Evolutionary conservation across 2,888 invertebrate genomes (phyloP).

Genomic region (Yponomeuta evonymella): DNA sequence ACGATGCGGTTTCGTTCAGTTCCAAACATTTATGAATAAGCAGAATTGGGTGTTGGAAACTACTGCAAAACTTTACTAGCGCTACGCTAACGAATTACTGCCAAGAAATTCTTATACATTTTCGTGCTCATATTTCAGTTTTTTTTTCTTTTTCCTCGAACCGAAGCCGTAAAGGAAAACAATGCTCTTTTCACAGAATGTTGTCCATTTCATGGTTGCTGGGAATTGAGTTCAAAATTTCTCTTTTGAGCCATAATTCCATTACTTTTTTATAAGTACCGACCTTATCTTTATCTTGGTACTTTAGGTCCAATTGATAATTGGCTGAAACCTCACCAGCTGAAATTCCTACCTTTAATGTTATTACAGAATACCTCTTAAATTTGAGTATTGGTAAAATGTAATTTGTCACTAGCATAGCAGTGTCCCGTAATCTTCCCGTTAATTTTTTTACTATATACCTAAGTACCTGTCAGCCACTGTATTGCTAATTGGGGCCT

Average conservation of each 20-base stretch:
- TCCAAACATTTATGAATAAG: background rate
- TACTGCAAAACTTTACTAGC: slow-evolving; percentile 18
- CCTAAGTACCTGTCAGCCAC: no score
- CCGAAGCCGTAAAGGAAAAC: slow-evolving; percentile 8
- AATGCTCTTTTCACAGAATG: background rate
- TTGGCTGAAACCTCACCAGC: no score
- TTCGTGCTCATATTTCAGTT: slow-evolving; percentile 10
- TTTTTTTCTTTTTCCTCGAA: background rate
- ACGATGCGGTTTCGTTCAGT: background rate
- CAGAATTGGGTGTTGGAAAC: no score
- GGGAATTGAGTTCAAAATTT: background rate
- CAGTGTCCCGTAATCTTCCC: no score
- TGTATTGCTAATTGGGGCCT: no score
- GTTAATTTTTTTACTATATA: no score
- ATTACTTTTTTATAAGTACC: background rate
- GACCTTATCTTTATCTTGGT: no score
- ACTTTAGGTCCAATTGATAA: no score
- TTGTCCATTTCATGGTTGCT: background rate
- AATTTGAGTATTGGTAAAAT: no score
- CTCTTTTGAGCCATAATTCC: background rate
- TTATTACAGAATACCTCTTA: no score
- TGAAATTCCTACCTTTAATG: no score
- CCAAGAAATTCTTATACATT: slow-evolving; percentile 18
- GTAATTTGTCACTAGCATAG: no score
- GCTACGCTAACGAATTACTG: slow-evolving; percentile 16